Base-by-base conservation (phyloP, 2,113 vertebrate genomes). In the Sminthopsis crassicaudata region DNA sequence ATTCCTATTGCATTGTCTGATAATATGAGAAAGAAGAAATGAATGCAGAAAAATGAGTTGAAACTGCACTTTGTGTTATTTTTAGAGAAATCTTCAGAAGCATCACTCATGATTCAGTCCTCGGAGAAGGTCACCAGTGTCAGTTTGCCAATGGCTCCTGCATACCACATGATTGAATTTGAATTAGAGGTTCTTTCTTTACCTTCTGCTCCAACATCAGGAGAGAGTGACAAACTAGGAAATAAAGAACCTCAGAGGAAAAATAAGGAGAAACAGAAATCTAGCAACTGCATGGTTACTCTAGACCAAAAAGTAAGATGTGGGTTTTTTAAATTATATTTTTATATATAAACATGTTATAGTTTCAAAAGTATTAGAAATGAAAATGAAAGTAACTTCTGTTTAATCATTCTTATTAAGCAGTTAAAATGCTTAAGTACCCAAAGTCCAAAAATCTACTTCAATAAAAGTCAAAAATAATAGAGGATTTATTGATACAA, bases 91-190 rank as follows among this genome's bases (percentile, higher is more conserved):
- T 97, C 99, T 51, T 98, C 98, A 0, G 98, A 99, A 0, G 98
- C 98, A 3, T 91, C 96, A 7, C 96, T 99, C 92, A 99, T 97
- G 96, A 99, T 99, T 96, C 99, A 99, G 97, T 99, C 99, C 0
- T 99, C 99, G 2, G 99, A 99, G 96, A 99, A 99, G 98, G 99
- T 99, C 97, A 99, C 99, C 12, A 99, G 99, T 97, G 99, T 99
- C 97, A 98, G 98, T 89, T 98, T 99, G 95, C 99, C 99, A 0
- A 96, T 98, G 90, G 98, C 98, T 5, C 99, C 99, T 90, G 99
- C 99, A 0, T 99, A 99, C 97, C 99, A 99, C 48, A 97, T 99
- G 46, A 99, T 99, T 76, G 99, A 99, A 94, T 99, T 99, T 98
- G 99, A 99, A 54, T 98, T 99, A 93, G 99, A 99, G 95, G 99